Evolutionary conservation across 2,888 invertebrate species (phyloP).

Genomic region (Nomada hirtipes): DNA sequence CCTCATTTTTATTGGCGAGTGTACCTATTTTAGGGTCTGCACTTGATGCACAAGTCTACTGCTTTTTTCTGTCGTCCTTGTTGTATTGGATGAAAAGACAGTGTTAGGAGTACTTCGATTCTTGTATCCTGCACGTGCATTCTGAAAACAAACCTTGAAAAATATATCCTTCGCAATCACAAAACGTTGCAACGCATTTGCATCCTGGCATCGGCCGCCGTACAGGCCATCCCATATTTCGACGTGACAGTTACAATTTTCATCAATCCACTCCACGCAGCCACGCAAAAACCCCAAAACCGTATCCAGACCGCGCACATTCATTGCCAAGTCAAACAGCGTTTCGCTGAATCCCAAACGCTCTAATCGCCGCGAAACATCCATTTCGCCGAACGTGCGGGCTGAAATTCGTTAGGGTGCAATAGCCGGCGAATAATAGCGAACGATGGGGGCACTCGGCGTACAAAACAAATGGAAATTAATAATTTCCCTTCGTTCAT

Average conservation of each 20-base stretch:
- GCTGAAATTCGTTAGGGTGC: conserved; percentile 29
- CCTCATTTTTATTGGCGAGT: no score
- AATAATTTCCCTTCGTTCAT: conserved; percentile 31
- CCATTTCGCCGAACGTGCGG: conserved; percentile 29
- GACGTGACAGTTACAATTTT: not conserved
- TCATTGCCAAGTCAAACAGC: conserved; percentile 22
- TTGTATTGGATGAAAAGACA: no score
- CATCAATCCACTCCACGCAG: not conserved
- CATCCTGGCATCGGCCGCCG: no score
- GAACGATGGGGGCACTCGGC: conserved; percentile 18
- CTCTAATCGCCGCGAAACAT: conserved; percentile 25
- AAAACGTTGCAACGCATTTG: no score
- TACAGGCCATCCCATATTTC: not conserved
- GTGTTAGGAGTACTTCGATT: no score
- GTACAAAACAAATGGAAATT: conserved; percentile 55
- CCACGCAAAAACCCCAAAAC: not conserved
- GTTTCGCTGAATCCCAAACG: not conserved
- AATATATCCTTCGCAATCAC: no score
- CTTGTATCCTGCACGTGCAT: no score
- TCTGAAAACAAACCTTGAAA: no score
- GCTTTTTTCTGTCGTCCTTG: no score
- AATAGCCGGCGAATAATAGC: conserved; percentile 52
- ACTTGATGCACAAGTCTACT: no score
- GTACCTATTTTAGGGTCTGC: no score
- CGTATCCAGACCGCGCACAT: not conserved